Evolutionary conservation across 2,113 vertebrate genomes (phyloP), one percentile per base, ranked within the genome.

Genomic region (Salvelinus alpinus): DNA sequence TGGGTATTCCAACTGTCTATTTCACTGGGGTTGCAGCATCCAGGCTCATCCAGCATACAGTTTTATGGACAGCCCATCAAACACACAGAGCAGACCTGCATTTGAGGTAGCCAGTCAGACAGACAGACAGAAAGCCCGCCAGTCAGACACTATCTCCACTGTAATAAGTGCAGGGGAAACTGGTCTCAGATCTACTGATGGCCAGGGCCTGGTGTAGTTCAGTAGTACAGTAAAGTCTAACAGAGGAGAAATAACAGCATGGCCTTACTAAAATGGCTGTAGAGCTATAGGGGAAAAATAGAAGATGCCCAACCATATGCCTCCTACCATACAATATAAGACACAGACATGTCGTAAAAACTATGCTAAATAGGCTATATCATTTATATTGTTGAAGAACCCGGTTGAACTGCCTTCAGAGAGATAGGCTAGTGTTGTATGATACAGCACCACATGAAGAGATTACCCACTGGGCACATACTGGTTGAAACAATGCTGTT

Each of bases 1-100:
- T 64, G 77, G 80, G 82, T 81, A 78, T 82, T 74, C 81, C 1
- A 18, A 47, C 38, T 77, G 51, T 81, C 59, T 67, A 79, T 82
- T 89, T 88, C 82, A 73, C 74, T 62, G 54, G 65, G 76, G 75
- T 83, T 85, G 87, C 84, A 86, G 83, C 80, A 86, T 83, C 74
- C 18, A 24, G 60, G 65, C 76, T 34, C 80, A 86, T 83, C 74
- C 18, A 24, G 64, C 34, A 78, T 34, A 27, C 64, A 47, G 18
- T 8, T 16, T 18, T 1, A 72, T 31, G 72, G 75, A 77, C 83
- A 60, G 2, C 1, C 25, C 20, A 25, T 69, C 29, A 13, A 29
- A 69, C 1, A 59, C 77, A 44, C 31, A 8, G 38, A 38, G 8
- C 38, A 27, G 38, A 76, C 29, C 71, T 70, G 74, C 70, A 70